Conservation (phyloP, 2,888 invertebrate genomes). For the Cephus pygmeus region DNA sequence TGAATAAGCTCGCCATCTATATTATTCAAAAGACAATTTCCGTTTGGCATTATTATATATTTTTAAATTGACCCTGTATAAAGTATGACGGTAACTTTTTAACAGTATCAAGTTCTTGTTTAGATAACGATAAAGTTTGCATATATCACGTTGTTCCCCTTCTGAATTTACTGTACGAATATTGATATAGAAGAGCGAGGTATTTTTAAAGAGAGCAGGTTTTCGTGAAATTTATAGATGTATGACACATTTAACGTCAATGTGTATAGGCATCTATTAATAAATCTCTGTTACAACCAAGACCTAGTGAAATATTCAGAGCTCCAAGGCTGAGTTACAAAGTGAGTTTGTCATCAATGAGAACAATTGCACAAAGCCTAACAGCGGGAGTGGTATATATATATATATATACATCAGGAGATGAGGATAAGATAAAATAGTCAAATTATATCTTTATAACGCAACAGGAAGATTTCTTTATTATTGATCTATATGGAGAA, state of each 20-base stretch:
- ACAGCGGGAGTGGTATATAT: too few species aligned
- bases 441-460: background rate
- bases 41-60: background rate
- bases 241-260: background rate
- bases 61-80: background rate
- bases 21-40: background rate
- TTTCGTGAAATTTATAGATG: background rate
- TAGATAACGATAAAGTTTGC: background rate
- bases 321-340: background rate
- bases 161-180: background rate
- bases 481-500: background rate
- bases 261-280: background rate
- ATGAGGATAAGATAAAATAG: background rate
- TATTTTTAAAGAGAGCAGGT: background rate
- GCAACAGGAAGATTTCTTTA: background rate
- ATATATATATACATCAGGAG: background rate
- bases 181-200: background rate
- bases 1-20: background rate
- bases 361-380: too few species aligned
- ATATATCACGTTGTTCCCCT: background rate
- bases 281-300: background rate
- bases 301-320: background rate
- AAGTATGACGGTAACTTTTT: background rate
- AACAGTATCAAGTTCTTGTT: background rate
- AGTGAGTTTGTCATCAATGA: too few species aligned